phyloP scores from a whole-genome alignment of 1,140 invertebrate genomes.

The Limonius californicus region DNA sequence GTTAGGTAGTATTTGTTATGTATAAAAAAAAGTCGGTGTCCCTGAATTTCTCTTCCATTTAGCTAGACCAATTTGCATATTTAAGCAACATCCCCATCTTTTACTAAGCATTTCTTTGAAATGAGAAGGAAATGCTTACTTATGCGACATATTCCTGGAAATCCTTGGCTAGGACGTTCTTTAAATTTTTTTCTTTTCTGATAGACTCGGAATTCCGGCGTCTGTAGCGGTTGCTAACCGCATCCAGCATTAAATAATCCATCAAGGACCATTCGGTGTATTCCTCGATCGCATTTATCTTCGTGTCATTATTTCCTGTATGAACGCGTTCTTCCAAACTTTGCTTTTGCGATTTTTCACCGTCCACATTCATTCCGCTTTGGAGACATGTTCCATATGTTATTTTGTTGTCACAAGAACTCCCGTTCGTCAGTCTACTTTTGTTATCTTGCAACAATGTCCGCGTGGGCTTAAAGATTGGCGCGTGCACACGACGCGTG shows the following conservation, averaged over 20 bases:
- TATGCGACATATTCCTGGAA: too few relatives aligned
- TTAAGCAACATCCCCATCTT: too few relatives aligned
- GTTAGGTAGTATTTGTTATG: too few relatives aligned
- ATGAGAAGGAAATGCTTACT: too few relatives aligned
- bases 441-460: conserved; percentile 23
- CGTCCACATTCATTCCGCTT: conserved; percentile 32
- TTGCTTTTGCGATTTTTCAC: conserved; percentile 27
- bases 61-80: too few relatives aligned
- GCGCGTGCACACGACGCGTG: background rate
- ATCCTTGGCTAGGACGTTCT: too few relatives aligned
- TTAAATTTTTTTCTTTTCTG: too few relatives aligned
- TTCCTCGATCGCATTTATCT: conserved; percentile 9
- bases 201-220: background rate
- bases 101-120: too few relatives aligned
- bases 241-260: conserved; percentile 5
- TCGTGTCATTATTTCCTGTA: conserved; percentile 12
- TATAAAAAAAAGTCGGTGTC: too few relatives aligned
- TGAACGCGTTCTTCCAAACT: conserved; percentile 25
- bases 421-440: conserved; percentile 14
- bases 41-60: too few relatives aligned
- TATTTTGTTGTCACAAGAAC: conserved; percentile 25
- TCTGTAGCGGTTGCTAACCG: background rate
- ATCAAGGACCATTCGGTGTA: conserved; percentile 2
- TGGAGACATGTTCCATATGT: conserved; percentile 32
- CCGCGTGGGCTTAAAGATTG: background rate